Conservation (phyloP, 1,140 invertebrate species). For the Hirudo medicinalis region DNA sequence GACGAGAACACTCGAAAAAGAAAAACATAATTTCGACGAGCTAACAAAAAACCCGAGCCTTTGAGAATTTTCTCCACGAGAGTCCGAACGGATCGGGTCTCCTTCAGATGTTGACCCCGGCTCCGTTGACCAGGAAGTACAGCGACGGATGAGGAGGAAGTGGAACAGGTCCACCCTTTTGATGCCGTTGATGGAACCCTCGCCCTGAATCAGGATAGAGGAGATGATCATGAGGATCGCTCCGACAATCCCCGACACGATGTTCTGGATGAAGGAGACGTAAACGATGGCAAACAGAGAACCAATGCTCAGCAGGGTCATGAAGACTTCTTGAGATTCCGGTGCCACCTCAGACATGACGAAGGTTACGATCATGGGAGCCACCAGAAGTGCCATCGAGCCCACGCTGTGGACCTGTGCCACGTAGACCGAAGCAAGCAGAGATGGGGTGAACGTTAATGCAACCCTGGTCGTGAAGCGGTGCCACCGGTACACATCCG, state of each 20-base stretch:
- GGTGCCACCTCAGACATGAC: neutral
- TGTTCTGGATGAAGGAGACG: neutral
- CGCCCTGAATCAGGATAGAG: neutral
- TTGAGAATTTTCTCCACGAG: too few relatives aligned
- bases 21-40: too few relatives aligned
- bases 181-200: neutral
- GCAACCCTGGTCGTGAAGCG: neutral
- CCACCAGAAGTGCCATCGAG: neutral
- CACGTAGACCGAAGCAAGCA: neutral
- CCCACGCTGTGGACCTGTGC: neutral
- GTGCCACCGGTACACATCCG: neutral
- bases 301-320: neutral
- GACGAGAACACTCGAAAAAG: too few relatives aligned
- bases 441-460: neutral
- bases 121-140: too few relatives aligned
- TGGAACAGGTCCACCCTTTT: too few relatives aligned
- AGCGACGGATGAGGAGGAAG: too few relatives aligned
- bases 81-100: too few relatives aligned
- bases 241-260: neutral
- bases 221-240: neutral
- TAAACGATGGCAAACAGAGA: neutral
- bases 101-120: too few relatives aligned
- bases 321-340: neutral
- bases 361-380: neutral
- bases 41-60: too few relatives aligned